Conservation (phyloP, 1,140 invertebrate genomes). For the Ericerus pela region DNA sequence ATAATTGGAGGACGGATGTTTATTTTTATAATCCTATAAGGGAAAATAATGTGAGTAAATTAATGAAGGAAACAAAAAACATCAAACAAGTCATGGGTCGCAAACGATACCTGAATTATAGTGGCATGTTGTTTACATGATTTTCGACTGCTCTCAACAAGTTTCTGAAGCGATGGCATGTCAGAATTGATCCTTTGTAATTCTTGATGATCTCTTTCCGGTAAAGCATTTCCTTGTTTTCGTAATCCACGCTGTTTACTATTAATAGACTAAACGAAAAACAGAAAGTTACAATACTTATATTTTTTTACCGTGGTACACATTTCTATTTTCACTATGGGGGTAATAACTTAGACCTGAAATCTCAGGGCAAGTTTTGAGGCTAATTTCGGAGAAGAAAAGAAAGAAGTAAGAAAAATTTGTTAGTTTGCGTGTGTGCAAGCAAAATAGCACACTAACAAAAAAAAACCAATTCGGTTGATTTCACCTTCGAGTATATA, state of each 20-base stretch:
- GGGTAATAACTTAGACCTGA: no score
- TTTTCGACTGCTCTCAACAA: conserved; percentile 68
- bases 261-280: conserved; percentile 45
- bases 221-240: conserved; percentile 67
- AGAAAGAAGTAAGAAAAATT: no score
- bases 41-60: not conserved
- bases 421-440: no score
- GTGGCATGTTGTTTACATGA: conserved; percentile 59
- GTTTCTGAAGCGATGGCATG: conserved; percentile 68
- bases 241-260: conserved; percentile 75
- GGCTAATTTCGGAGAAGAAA: no score
- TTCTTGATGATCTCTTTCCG: conserved; percentile 61
- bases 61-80: no score
- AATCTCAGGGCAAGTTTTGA: no score
- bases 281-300: not conserved
- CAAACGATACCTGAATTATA: conserved; percentile 48
- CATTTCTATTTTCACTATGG: no score
- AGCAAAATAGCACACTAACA: no score
- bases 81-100: no score
- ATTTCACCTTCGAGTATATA: no score
- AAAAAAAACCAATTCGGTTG: no score
- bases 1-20: conserved; percentile 31
- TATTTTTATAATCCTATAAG: conserved; percentile 39
- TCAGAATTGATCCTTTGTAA: conserved; percentile 64
- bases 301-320: no score